phyloP scores from a whole-genome alignment of 2,113 vertebrate species.

The Microcebus tavaratra region DNA sequence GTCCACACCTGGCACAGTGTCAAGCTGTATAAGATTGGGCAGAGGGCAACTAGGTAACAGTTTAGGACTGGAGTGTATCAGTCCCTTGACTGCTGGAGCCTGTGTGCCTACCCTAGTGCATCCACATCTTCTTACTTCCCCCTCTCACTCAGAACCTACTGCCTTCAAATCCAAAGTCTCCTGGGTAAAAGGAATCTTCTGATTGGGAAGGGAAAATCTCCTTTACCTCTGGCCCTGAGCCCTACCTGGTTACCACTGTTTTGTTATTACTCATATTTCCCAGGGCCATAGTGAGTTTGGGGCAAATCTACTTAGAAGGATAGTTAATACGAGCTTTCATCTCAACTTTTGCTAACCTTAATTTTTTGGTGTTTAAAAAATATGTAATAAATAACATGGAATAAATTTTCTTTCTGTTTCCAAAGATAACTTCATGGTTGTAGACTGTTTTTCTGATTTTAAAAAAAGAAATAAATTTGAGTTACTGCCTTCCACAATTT shows the following conservation, averaged over 20 bases:
- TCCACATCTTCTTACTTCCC: not conserved
- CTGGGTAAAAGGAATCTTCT: not conserved
- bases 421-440: not conserved
- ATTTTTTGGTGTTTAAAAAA: constrained; percentile 10
- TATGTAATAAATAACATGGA: not conserved
- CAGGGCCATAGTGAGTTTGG: not conserved
- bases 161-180: not conserved
- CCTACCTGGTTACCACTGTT: not conserved
- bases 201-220: not conserved
- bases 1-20: not conserved
- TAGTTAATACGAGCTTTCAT: not conserved
- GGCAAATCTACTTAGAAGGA: not conserved
- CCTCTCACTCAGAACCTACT: not conserved
- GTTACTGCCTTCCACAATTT: not conserved
- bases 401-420: constrained; percentile 22
- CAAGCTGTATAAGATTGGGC: not conserved
- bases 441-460: not conserved
- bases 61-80: not conserved
- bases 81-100: not conserved
- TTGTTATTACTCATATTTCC: not conserved
- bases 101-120: not conserved
- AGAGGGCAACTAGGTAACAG: not conserved
- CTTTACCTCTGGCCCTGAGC: not conserved
- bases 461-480: not conserved
- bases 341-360: not conserved